phyloP scores from a whole-genome alignment of 1,140 invertebrate genomes.

The Cardiocondyla obscurior region DNA sequence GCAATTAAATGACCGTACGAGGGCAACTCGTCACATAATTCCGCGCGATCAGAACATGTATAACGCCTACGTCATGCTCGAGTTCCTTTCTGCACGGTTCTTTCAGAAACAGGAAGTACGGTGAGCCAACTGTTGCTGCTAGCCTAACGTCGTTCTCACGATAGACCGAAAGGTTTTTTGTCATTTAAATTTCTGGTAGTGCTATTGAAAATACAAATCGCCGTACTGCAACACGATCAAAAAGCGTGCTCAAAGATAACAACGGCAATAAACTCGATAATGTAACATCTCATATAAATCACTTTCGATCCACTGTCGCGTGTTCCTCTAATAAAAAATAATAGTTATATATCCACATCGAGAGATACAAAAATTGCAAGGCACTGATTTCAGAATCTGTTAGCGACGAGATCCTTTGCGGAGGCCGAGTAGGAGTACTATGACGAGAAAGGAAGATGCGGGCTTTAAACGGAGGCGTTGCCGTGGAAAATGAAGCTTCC shows the following conservation, averaged over 20 bases:
- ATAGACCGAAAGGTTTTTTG: background rate
- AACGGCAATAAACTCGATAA: slow-evolving; percentile 40
- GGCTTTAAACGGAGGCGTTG: slow-evolving; percentile 75
- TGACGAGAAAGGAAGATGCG: slow-evolving; percentile 59
- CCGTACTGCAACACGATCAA: background rate
- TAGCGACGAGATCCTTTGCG: slow-evolving; percentile 48
- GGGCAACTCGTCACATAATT: background rate
- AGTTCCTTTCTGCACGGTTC: slow-evolving; percentile 15
- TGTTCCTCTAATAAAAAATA: slow-evolving; percentile 7
- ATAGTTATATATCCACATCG: background rate
- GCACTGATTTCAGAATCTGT: slow-evolving; percentile 8
- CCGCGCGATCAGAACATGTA: slow-evolving; percentile 30
- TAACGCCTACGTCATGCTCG: slow-evolving; percentile 37
- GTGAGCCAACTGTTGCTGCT: slow-evolving; percentile 27
- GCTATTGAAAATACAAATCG: slow-evolving; percentile 20
- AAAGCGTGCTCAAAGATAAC: background rate
- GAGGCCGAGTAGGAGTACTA: slow-evolving; percentile 4
- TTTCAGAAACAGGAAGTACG: slow-evolving; percentile 42
- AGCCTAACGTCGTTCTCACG: slow-evolving; percentile 19
- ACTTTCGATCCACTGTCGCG: background rate
- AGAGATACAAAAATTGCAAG: slow-evolving; percentile 36
- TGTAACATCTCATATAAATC: slow-evolving; percentile 29
- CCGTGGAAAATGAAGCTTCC: slow-evolving; percentile 79
- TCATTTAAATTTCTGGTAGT: background rate
- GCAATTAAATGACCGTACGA: slow-evolving; percentile 18